Base-by-base conservation (phyloP, 2,113 vertebrate species). In the Thinocorus orbignyianus region DNA sequence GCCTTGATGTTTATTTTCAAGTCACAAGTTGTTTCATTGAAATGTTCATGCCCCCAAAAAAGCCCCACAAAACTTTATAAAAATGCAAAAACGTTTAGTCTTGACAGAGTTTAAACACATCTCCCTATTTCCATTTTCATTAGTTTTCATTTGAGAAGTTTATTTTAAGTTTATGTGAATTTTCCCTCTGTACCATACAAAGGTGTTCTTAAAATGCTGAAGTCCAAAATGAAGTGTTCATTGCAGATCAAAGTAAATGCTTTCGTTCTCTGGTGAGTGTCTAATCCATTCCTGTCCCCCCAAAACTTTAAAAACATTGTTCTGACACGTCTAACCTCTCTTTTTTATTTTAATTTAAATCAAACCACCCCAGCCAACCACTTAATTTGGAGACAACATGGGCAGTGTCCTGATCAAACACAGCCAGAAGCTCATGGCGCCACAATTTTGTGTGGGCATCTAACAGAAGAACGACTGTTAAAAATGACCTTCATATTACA, bases 141-240 rank as follows among this genome's bases (percentile, higher is more conserved):
- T 66, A 74, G 46, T 79, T 90, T 93, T 82, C 24, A 65, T 73
- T 77, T 80, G 44, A n/a, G 35, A 88, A 77, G 49, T 73, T 90
- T 85, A 58, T 71, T 78, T 72, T 22, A 79, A 74, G 66, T 76
- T 92, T 35, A 65, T 33, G 20, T 71, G 70, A 61, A 73, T 49
- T 37, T 88, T 77, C 12, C 10, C 35, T 58, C 65, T 86, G 77
- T 91, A 69, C 24, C 25, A 37, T 16, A 52, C 26, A 44, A 46
- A 87, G 48, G 31, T 62, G 41, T 44, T 73, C 20, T 76, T 60
- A 46, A 80, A 86, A 69, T 55, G 52, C 26, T 55, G 62, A 90
- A 80, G 76, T 55, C 17, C 35, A 52, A 83, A 95, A 61, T 35
- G 9, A 90, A 49, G n/a, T 74, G 68, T 39, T 92, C 22, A 7